Evolutionary conservation across 2,113 vertebrate genomes (phyloP), one percentile per base, ranked within the genome.

Genomic region (Pholis gunnellus): DNA sequence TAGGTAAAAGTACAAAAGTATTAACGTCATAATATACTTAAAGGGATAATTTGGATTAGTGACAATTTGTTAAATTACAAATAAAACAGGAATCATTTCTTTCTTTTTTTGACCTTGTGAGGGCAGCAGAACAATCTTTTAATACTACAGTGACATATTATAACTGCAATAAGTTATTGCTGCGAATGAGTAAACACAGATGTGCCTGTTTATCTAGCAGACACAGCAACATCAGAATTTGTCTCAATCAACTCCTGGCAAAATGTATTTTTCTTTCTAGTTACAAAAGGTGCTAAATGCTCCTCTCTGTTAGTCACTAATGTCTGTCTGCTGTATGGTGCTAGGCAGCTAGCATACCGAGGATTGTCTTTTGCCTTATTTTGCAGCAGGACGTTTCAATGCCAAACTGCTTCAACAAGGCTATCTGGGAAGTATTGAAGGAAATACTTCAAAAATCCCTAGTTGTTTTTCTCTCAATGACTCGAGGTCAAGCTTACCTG

Each of bases 361-460:
- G 25, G 9, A 31, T n/a, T 74, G 40, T 54, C 13, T 61, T 17
- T 25, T 44, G 6, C 22, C 9, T 29, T 29, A 5, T 25, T 59
- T 72, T 31, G 17, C 18, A 72, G n/a, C n/a, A 22, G 13, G 7
- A 57, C 1, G 54, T 40, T 25, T 64, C 4, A 25, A 5, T 36
- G 59, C 27, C 44, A 64, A 22, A 67, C 64, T 68, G 17, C 27
- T 11, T 40, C 11, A 10, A 44, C 38, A n/a, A 34, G 13, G 54
- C 9, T 8, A 60, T 9, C 0, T 63, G 57, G 67, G 36, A 79
- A 82, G 54, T 44, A 36, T 22, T 63, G 25, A 54, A 25, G 42
- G 46, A 70, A 81, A 57, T 57, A 48, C 54, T 75, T 59, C 18
- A 72, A 38, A 79, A 72, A 13, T 9, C 38, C 34, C 36, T 22